Conservation (phyloP, 2,888 invertebrate species). For the Platynereis dumerilii region DNA sequence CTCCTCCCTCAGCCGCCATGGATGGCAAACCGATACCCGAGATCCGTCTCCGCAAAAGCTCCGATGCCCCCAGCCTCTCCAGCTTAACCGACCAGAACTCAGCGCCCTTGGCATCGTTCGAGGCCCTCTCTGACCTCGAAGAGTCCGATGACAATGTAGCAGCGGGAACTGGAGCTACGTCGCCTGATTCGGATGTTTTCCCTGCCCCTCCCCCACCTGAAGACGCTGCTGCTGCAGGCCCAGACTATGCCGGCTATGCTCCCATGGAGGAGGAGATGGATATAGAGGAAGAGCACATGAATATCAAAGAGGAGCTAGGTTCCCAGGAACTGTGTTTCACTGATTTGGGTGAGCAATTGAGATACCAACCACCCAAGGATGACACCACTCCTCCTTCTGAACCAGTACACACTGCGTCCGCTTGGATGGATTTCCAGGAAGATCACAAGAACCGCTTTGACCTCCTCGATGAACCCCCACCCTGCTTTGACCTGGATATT, state of each 20-base stretch:
- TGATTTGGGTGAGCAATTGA: no score
- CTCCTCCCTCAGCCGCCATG: slow-evolving; percentile 1
- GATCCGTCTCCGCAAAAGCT: slow-evolving; percentile 27
- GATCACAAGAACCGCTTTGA: no score
- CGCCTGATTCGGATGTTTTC: slow-evolving; percentile 5
- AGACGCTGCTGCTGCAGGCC: not conserved
- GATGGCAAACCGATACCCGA: slow-evolving; percentile 22
- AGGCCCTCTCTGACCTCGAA: slow-evolving; percentile 14
- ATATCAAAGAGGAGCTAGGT: no score
- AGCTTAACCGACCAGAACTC: not conserved
- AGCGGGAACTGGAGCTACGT: not conserved
- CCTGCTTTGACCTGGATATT: no score
- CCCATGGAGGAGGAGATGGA: no score
- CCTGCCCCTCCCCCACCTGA: not conserved
- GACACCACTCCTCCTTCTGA: not conserved
- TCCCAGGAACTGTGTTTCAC: no score
- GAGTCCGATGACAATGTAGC: slow-evolving; percentile 1
- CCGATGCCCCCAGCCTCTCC: slow-evolving; percentile 25
- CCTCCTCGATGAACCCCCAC: no score
- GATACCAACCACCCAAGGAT: no score
- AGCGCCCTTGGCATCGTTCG: slow-evolving; percentile 21
- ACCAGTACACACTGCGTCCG: not conserved
- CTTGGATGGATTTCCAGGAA: no score
- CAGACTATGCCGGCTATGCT: no score
- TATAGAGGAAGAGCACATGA: no score